Conservation (phyloP, 2,797 vertebrate species). For the Carcharodon carcharias region DNA sequence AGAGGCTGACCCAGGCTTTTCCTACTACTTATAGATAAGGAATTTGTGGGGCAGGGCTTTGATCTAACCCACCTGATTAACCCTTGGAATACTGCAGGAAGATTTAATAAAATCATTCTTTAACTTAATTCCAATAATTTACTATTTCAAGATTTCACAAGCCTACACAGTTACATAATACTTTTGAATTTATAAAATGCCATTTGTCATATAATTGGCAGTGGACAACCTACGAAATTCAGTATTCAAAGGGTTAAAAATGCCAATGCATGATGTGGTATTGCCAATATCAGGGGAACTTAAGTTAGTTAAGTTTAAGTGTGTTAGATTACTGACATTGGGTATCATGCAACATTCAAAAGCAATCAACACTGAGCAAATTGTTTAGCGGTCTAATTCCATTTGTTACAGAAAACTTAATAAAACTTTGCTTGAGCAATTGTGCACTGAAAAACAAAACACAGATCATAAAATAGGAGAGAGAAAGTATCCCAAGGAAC, state of each 20-base stretch:
- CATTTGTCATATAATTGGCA: not conserved
- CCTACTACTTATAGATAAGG: conserved; percentile 51
- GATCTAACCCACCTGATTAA: not conserved
- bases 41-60: not conserved
- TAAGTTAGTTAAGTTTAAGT: not conserved
- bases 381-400: not conserved
- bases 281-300: not conserved
- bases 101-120: not conserved
- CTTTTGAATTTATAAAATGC: not conserved
- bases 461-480: not conserved
- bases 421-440: not conserved
- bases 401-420: not conserved
- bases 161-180: not conserved
- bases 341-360: not conserved
- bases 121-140: not conserved
- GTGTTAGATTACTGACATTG: not conserved
- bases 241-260: conserved; percentile 5
- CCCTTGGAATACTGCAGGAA: not conserved
- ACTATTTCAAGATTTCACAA: not conserved
- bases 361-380: not conserved
- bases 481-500: not conserved
- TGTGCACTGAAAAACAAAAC: not conserved
- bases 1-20: conserved; percentile 69
- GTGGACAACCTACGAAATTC: not conserved
- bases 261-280: no score